Percentiles rank a stretch among this genome's conserved stretches.
phyloP scores from a whole-genome alignment of 2,888 invertebrate species.

The Galerucella calmariensis region DNA sequence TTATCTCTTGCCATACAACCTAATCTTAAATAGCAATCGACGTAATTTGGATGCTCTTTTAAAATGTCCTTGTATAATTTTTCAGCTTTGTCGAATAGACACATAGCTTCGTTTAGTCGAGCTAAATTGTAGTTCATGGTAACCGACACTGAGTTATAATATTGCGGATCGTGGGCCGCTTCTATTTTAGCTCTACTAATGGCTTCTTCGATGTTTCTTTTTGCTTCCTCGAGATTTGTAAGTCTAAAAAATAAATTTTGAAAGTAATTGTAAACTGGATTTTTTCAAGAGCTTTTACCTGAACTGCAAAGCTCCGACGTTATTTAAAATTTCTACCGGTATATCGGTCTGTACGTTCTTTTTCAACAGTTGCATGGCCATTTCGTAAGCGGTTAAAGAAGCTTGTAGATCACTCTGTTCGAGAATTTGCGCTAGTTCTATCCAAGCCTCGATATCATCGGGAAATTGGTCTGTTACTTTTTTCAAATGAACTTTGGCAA shows the following conservation, averaged over 20 bases:
- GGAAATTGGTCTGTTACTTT: conserved; percentile 97
- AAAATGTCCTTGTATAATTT: conserved; percentile 96
- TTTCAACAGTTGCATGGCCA: conserved; percentile 90
- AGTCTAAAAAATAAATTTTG: conserved; percentile 71
- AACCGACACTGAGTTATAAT: conserved; percentile 96
- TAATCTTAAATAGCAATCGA: conserved; percentile 85
- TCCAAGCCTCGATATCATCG: conserved; percentile 99
- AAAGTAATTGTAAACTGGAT: too few species aligned
- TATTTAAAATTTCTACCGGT: conserved; percentile 97
- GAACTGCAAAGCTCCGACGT: conserved; percentile 94
- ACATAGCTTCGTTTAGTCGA: conserved; percentile 91
- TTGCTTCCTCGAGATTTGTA: conserved; percentile 87
- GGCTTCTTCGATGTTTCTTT: conserved; percentile 86
- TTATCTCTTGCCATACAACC: conserved; percentile 99
- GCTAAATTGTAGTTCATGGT: conserved; percentile 97
- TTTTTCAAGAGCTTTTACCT: too few species aligned
- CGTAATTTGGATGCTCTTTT: conserved; percentile 97
- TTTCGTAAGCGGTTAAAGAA: conserved; percentile 91
- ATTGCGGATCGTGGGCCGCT: conserved; percentile 87
- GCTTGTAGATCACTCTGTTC: conserved; percentile 93
- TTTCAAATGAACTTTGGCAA: conserved; percentile 92
- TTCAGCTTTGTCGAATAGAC: conserved; percentile 93
- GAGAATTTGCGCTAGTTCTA: conserved; percentile 97
- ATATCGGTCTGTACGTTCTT: conserved; percentile 95
- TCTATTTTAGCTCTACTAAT: conserved; percentile 85